These are phyloP conservation scores for Gasteruption jaculator DNA, from an alignment of 2,888 invertebrate species.

Conservation along the genomic window DNA sequence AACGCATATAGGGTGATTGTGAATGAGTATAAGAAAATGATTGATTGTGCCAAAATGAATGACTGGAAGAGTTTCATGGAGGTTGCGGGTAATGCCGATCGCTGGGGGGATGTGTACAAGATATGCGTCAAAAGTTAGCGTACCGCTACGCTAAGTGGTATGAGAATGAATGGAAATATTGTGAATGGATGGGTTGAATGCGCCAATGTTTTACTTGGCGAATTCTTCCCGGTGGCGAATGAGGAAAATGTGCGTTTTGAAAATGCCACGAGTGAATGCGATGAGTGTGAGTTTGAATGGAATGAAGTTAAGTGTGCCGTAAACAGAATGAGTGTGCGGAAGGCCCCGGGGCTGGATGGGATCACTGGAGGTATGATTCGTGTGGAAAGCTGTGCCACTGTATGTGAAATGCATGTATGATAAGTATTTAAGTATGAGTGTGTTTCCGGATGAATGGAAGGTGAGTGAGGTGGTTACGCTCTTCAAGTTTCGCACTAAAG, in stretches of 20 bases:
- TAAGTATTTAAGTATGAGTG: background rate
- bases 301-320: background rate
- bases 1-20: background rate
- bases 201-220: no score
- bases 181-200: slow-evolving; percentile 1
- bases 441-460: slow-evolving; percentile 11
- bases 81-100: background rate
- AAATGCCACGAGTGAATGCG: no score
- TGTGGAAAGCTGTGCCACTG: slow-evolving; percentile 1
- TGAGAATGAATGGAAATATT: slow-evolving; percentile 5
- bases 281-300: no score
- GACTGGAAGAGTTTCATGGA: slow-evolving; percentile 4
- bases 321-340: background rate
- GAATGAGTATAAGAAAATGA: background rate
- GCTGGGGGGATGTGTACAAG: slow-evolving; percentile 6
- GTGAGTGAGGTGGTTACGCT: background rate
- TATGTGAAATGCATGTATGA: slow-evolving; percentile 11
- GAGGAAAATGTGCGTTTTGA: no score
- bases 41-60: background rate
- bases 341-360: slow-evolving; percentile 9
- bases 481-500: slow-evolving; percentile 8
- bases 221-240: background rate
- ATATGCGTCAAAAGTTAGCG: background rate
- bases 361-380: slow-evolving; percentile 1
- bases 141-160: no score